These are phyloP conservation scores for Tokudaia tokunoshimensis DNA, from an alignment of 2,797 vertebrate genomes.

Conservation along the genomic window DNA sequence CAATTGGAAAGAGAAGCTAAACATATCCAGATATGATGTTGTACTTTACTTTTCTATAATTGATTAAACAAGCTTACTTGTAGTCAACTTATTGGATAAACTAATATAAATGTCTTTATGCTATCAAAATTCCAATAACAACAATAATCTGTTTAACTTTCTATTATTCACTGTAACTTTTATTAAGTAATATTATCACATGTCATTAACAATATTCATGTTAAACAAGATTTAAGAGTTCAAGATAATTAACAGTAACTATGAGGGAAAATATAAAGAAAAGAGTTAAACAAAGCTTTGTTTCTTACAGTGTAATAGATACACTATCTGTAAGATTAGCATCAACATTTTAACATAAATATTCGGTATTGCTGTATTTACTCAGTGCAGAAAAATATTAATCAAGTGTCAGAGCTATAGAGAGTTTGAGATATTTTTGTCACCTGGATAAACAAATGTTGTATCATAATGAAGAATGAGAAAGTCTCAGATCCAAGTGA, in stretches of 20 bases:
- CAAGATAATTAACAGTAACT: background rate
- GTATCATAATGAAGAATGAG: background rate
- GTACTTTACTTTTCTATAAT: background rate
- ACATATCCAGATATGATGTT: background rate
- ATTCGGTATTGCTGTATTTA: background rate
- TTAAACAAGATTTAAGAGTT: conserved; percentile 4
- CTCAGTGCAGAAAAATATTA: background rate
- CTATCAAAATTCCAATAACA: background rate
- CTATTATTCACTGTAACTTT: background rate
- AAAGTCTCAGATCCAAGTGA: background rate
- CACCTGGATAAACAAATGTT: background rate
- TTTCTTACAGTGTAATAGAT: background rate
- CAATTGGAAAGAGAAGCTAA: background rate
- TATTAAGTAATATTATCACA: background rate
- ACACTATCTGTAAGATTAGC: background rate
- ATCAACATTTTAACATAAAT: background rate
- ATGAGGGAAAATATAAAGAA: background rate
- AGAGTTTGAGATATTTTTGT: background rate
- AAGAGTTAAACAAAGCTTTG: background rate
- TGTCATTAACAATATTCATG: background rate
- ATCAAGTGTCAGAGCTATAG: background rate
- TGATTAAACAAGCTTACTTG: background rate
- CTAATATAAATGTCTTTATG: background rate
- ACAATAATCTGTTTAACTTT: background rate
- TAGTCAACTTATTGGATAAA: background rate